Percentiles rank a stretch among this genome's conserved stretches.
Evolutionary conservation across 2,113 vertebrate genomes (phyloP).

Genomic region (Miniopterus natalensis): DNA sequence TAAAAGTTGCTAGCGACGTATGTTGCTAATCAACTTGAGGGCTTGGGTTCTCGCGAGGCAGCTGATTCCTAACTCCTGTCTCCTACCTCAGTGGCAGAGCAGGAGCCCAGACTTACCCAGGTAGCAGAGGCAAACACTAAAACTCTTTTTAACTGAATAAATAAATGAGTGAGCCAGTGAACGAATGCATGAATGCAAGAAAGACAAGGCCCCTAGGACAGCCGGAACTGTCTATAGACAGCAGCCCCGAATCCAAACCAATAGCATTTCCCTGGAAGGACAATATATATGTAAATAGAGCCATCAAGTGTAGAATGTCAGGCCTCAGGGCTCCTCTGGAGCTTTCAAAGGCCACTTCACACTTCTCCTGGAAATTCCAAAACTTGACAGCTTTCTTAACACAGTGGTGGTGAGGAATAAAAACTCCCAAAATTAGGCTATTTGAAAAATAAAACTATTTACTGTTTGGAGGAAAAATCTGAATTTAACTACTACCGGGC

Average conservation of each 20-base stretch:
- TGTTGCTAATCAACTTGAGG: not conserved
- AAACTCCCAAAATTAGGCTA: conserved; percentile 66
- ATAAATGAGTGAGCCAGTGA: conserved; percentile 6
- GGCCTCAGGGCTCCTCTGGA: conserved; percentile 73
- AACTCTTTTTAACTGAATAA: not conserved
- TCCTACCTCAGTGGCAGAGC: not conserved
- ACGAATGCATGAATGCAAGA: not conserved
- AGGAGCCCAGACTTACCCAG: not conserved
- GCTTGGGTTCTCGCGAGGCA: not conserved
- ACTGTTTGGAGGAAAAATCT: conserved; percentile 7
- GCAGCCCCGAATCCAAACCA: conserved; percentile 59
- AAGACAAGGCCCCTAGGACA: not conserved
- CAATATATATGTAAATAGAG: conserved; percentile 82
- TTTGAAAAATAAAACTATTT: conserved; percentile 78
- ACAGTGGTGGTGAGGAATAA: conserved; percentile 74
- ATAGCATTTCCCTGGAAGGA: conserved; percentile 70
- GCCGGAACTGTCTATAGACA: not conserved
- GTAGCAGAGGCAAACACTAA: not conserved
- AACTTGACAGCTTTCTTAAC: conserved; percentile 83
- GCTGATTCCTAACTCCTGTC: not conserved
- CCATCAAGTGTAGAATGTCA: conserved; percentile 78
- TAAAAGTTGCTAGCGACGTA: not conserved
- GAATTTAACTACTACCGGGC: conserved; percentile 37
- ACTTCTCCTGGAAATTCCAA: conserved; percentile 80
- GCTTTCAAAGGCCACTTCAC: conserved; percentile 82